Conservation (phyloP, 2,113 vertebrate species). For the Micronisus gabar region DNA sequence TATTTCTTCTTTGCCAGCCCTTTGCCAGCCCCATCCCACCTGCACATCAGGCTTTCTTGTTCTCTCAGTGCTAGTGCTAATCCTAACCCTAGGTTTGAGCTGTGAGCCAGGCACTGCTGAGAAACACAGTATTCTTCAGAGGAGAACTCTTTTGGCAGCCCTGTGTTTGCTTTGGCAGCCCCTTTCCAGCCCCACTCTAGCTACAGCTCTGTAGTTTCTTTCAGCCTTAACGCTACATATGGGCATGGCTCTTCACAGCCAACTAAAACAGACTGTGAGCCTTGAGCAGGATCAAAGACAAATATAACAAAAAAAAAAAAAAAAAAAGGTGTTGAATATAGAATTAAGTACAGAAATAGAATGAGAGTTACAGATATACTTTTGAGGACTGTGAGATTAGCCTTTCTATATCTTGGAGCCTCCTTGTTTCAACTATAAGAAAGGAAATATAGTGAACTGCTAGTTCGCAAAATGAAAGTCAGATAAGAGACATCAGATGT, state of each 20-base stretch:
- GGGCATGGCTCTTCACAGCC: not conserved
- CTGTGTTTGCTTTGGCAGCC: not conserved
- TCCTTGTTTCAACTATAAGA: not conserved
- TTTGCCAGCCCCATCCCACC: not conserved
- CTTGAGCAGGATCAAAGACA: not conserved
- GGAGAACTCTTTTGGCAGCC: not conserved
- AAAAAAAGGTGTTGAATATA: not conserved
- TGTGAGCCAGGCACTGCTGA: not conserved
- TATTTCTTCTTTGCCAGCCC: not conserved
- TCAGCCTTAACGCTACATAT: not conserved
- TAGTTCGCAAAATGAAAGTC: not conserved
- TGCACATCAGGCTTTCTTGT: not conserved
- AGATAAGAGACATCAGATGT: not conserved
- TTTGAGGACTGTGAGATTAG: not conserved
- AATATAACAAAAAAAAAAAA: not conserved
- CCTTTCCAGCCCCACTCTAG: not conserved
- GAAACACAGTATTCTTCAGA: not conserved
- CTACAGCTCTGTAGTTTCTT: not conserved
- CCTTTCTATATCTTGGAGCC: not conserved
- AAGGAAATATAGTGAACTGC: not conserved
- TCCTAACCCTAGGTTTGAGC: not conserved
- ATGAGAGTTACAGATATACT: not conserved
- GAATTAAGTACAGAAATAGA: not conserved
- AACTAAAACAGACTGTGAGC: not conserved
- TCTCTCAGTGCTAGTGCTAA: not conserved